These are phyloP conservation scores for Gephyroberyx darwinii DNA, from an alignment of 2,797 vertebrate species.

Conservation along the genomic window DNA sequence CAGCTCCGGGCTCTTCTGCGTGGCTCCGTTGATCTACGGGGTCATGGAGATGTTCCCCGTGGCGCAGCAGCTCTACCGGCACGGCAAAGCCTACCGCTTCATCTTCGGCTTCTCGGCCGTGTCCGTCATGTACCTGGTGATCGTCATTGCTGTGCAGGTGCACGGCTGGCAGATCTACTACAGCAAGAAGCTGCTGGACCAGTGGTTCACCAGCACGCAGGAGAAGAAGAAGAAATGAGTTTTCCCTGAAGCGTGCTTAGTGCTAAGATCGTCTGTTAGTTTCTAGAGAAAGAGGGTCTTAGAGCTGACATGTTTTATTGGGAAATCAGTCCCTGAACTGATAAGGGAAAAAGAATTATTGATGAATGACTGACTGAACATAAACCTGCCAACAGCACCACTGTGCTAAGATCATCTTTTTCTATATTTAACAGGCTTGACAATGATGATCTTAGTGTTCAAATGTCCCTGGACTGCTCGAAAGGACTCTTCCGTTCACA, in stretches of 20 bases:
- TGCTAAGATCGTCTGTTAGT: neutral
- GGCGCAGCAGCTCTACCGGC: slow-evolving; percentile 93
- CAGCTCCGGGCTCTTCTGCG: slow-evolving; percentile 91
- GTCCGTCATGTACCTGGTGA: slow-evolving; percentile 91
- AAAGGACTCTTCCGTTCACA: slow-evolving; percentile 7
- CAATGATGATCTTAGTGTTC: slow-evolving; percentile 3
- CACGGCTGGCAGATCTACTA: slow-evolving; percentile 98
- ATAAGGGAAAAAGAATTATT: neutral
- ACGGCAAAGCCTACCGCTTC: slow-evolving; percentile 95
- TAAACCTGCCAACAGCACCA: neutral
- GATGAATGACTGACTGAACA: neutral
- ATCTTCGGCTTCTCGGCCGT: slow-evolving; percentile 95
- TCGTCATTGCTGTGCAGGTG: slow-evolving; percentile 91
- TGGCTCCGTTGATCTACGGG: slow-evolving; percentile 93
- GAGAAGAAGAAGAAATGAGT: slow-evolving; percentile 94
- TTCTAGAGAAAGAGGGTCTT: slow-evolving; percentile 2
- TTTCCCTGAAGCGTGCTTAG: neutral
- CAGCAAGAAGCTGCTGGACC: slow-evolving; percentile 96
- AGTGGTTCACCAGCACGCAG: slow-evolving; percentile 95
- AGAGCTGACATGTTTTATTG: neutral
- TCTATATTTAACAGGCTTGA: slow-evolving; percentile 58
- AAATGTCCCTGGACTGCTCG: slow-evolving; percentile 11
- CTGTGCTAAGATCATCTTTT: slow-evolving; percentile 25
- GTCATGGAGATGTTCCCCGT: slow-evolving; percentile 98
- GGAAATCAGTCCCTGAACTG: neutral